A percentile compares a stretch with the other conserved stretches of the same genome.
Evolutionary conservation across 2,113 vertebrate species (phyloP).

Genomic region (Chlorocebus sabaeus): DNA sequence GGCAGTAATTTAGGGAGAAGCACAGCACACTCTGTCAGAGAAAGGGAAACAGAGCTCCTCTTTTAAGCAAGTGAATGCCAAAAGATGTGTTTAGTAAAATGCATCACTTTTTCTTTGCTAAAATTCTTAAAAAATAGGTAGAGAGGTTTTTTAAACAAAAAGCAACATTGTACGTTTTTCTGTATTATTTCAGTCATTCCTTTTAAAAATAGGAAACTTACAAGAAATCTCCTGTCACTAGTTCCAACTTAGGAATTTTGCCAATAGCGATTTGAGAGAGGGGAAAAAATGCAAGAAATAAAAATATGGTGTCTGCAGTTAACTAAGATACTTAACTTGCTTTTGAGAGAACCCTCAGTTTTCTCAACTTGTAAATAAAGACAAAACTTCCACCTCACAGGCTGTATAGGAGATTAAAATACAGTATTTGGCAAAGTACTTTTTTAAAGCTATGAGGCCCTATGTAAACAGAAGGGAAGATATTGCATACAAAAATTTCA

Average conservation of each 20-base stretch:
- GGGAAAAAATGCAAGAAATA: neutral
- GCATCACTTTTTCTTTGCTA: neutral
- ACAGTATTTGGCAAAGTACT: neutral
- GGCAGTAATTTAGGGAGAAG: neutral
- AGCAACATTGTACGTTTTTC: neutral
- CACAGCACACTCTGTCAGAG: neutral
- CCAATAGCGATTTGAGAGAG: neutral
- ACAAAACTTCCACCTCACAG: neutral
- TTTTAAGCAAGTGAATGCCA: neutral
- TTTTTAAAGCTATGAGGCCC: neutral
- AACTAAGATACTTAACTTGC: neutral
- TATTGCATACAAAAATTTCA: neutral
- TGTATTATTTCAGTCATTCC: neutral
- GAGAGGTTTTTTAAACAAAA: neutral
- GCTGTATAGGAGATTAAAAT: neutral
- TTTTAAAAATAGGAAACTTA: slow-evolving; percentile 22
- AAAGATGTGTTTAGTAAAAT: neutral
- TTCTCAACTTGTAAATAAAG: slow-evolving; percentile 40
- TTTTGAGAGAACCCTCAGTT: neutral
- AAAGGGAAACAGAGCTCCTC: neutral
- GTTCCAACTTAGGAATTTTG: neutral
- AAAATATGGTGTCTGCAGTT: neutral
- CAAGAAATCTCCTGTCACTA: neutral
- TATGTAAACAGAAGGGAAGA: neutral
- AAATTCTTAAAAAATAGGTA: neutral